Conservation (phyloP, 2,113 vertebrate species). For the Notarius lentiginosus region DNA sequence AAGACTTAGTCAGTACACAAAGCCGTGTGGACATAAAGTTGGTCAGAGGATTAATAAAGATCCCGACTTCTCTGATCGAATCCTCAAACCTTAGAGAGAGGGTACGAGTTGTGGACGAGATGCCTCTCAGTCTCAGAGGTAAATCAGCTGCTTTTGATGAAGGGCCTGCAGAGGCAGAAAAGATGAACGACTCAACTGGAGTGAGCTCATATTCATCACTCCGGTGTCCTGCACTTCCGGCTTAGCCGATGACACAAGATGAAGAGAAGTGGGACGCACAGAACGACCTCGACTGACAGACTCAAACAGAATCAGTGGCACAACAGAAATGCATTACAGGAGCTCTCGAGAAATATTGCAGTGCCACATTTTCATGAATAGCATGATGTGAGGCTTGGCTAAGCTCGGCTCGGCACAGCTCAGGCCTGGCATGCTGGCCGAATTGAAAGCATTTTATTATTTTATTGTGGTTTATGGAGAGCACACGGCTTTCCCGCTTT, state of each 20-base stretch:
- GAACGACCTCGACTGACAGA: constrained; percentile 75
- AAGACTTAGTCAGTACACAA: background rate
- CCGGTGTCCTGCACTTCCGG: constrained; percentile 75
- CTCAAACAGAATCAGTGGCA: constrained; percentile 68
- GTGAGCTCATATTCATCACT: constrained; percentile 79
- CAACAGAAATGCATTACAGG: constrained; percentile 78
- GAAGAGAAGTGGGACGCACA: constrained; percentile 77
- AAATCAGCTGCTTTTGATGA: constrained; percentile 58
- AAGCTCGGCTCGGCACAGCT: constrained; percentile 53
- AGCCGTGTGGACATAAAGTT: background rate
- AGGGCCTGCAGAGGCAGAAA: constrained; percentile 61
- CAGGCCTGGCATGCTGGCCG: constrained; percentile 47
- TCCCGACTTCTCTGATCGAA: background rate
- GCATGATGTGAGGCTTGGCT: constrained; percentile 67
- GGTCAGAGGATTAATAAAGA: background rate
- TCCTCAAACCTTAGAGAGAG: constrained; percentile 8
- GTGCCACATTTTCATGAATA: constrained; percentile 71
- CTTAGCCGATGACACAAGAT: constrained; percentile 78
- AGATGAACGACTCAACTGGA: constrained; percentile 73
- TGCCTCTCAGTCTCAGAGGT: constrained; percentile 24
- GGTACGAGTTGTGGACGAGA: constrained; percentile 23
- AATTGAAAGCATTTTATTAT: constrained; percentile 60
- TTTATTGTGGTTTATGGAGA: constrained; percentile 52
- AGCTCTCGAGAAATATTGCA: constrained; percentile 74
- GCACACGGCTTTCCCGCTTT: background rate